phyloP scores from a whole-genome alignment of 1,140 invertebrate genomes.

The Goniozus legneri region DNA sequence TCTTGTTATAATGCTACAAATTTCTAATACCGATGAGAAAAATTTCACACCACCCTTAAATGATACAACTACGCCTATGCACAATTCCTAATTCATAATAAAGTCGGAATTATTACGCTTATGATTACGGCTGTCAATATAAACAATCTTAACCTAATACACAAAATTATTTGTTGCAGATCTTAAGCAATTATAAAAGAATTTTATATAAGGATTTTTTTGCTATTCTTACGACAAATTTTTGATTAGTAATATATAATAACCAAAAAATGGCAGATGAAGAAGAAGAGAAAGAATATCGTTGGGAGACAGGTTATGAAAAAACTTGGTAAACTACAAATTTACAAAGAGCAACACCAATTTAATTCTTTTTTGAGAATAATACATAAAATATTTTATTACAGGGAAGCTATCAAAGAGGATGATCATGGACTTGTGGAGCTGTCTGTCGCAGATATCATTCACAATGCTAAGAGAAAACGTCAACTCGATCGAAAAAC shows the following conservation, averaged over 20 bases:
- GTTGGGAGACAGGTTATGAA: conserved; percentile 97
- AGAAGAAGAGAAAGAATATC: conserved; percentile 87
- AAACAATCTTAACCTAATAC: too few relatives aligned
- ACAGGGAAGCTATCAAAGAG: conserved; percentile 94
- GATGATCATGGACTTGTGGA: conserved; percentile 90
- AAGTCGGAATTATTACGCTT: too few relatives aligned
- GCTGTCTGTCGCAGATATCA: conserved; percentile 83
- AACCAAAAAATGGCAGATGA: conserved; percentile 65
- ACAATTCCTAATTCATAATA: too few relatives aligned
- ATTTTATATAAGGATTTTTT: background rate
- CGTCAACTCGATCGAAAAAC: conserved; percentile 69
- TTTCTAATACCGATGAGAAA: too few relatives aligned
- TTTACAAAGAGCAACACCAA: background rate
- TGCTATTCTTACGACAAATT: too few relatives aligned
- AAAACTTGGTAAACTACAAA: conserved; percentile 77
- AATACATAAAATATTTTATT: conserved; percentile 11
- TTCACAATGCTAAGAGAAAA: conserved; percentile 82
- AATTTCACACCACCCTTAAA: too few relatives aligned
- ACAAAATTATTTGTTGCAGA: too few relatives aligned
- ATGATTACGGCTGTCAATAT: too few relatives aligned
- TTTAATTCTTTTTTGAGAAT: background rate
- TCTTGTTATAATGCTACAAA: too few relatives aligned
- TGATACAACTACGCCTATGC: too few relatives aligned
- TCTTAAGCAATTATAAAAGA: too few relatives aligned
- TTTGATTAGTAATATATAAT: background rate